These are phyloP conservation scores for Cerastis leucographa DNA, from an alignment of 2,888 invertebrate genomes.

Conservation along the genomic window DNA sequence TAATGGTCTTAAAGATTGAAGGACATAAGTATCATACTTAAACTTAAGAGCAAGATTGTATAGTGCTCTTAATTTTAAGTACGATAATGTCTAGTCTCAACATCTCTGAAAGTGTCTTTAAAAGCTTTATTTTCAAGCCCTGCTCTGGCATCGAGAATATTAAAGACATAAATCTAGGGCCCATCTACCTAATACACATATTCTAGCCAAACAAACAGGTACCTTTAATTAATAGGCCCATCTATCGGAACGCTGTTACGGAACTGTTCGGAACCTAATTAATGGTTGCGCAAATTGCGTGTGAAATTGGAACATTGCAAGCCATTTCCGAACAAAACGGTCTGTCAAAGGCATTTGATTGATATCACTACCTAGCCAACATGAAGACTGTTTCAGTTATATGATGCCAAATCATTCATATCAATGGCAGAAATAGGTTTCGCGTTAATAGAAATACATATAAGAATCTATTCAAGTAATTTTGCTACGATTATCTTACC, in stretches of 20 bases:
- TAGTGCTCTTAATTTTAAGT: not conserved
- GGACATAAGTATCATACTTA: not conserved
- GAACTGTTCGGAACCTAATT: constrained; percentile 42
- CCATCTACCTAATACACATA: not conserved
- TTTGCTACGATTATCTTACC: constrained; percentile 40
- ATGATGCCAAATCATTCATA: not conserved
- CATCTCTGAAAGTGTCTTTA: not conserved
- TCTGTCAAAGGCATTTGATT: constrained; percentile 56
- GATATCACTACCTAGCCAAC: constrained; percentile 14
- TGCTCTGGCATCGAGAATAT: constrained; percentile 21
- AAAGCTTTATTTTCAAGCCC: not conserved
- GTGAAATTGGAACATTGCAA: constrained; percentile 50
- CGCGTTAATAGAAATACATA: constrained; percentile 24
- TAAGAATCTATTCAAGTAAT: constrained; percentile 28
- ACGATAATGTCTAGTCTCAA: constrained; percentile 8
- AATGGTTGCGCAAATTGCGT: constrained; percentile 52
- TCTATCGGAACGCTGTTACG: constrained; percentile 33
- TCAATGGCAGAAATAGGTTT: constrained; percentile 7
- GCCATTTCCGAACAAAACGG: constrained; percentile 52
- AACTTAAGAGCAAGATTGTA: not conserved
- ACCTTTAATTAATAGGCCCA: constrained; percentile 41
- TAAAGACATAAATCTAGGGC: constrained; percentile 23
- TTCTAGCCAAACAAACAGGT: constrained; percentile 6
- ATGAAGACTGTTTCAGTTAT: not conserved
- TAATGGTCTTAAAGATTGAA: not conserved